Conservation (phyloP, 2,888 invertebrate species). For the Bellardia bayeri region DNA sequence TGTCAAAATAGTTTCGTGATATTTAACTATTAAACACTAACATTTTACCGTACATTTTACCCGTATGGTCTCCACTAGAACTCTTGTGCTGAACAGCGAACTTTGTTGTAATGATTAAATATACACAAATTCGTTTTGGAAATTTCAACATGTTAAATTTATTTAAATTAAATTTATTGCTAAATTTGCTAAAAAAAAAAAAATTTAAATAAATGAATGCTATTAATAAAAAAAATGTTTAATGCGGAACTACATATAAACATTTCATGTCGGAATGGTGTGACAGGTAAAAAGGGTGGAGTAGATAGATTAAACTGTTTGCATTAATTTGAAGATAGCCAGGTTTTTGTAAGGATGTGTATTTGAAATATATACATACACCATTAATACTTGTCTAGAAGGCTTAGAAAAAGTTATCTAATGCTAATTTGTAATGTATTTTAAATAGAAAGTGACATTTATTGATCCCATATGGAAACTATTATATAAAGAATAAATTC, state of each 20-base stretch:
- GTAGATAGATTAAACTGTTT: neutral
- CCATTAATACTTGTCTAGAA: too few species aligned
- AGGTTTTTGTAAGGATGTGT: too few species aligned
- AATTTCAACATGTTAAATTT: conserved; percentile 52
- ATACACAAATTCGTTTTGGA: conserved; percentile 51
- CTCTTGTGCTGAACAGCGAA: neutral
- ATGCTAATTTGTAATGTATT: too few species aligned
- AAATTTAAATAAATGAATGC: conserved; percentile 6
- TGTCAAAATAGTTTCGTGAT: conserved; percentile 25
- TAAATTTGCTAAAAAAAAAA: conserved; percentile 14
- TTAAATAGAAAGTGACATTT: too few species aligned
- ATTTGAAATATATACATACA: too few species aligned
- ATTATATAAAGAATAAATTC: too few species aligned
- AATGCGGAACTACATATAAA: conserved; percentile 30
- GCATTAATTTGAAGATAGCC: too few species aligned
- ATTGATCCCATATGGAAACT: too few species aligned
- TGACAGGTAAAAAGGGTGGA: neutral
- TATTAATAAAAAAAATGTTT: conserved; percentile 17
- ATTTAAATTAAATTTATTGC: conserved; percentile 55
- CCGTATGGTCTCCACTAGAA: conserved; percentile 9
- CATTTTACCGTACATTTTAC: neutral
- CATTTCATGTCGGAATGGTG: neutral
- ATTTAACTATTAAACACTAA: conserved; percentile 2
- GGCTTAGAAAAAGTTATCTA: too few species aligned
- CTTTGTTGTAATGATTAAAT: neutral